Percentiles rank a stretch among this genome's conserved stretches.
phyloP scores from a whole-genome alignment of 2,888 invertebrate genomes.

The Dendrolimus pini region DNA sequence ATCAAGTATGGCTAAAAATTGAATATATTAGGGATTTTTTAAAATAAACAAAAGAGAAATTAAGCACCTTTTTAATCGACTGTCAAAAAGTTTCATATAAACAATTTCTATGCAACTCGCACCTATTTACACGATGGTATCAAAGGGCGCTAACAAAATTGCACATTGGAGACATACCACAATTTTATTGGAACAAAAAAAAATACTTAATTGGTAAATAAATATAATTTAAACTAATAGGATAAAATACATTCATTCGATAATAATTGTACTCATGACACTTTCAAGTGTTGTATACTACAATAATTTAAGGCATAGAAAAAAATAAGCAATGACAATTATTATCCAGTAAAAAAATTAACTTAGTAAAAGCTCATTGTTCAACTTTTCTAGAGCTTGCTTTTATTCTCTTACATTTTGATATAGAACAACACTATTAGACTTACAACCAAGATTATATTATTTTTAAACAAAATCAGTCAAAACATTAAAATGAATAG shows the following conservation, averaged over 20 bases:
- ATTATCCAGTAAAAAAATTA: too few species aligned
- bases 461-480: too few species aligned
- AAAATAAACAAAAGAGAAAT: constrained; percentile 19
- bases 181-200: constrained; percentile 40
- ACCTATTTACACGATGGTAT: constrained; percentile 43
- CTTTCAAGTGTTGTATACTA: constrained; percentile 12
- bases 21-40: too few species aligned
- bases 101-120: constrained; percentile 57
- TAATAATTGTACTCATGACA: constrained; percentile 36
- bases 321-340: too few species aligned
- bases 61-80: constrained; percentile 74
- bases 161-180: constrained; percentile 48
- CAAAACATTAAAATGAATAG: too few species aligned
- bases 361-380: too few species aligned
- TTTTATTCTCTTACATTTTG: too few species aligned
- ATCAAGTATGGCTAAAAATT: too few species aligned
- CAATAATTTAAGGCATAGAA: constrained; percentile 3
- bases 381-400: too few species aligned
- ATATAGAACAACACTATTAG: too few species aligned
- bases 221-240: constrained; percentile 60
- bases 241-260: constrained; percentile 68
- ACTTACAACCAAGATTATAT: too few species aligned
- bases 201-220: constrained; percentile 50
- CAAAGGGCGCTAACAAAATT: constrained; percentile 42
- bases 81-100: constrained; percentile 65